phyloP scores from a whole-genome alignment of 2,113 vertebrate species.

The Orycteropus afer region DNA sequence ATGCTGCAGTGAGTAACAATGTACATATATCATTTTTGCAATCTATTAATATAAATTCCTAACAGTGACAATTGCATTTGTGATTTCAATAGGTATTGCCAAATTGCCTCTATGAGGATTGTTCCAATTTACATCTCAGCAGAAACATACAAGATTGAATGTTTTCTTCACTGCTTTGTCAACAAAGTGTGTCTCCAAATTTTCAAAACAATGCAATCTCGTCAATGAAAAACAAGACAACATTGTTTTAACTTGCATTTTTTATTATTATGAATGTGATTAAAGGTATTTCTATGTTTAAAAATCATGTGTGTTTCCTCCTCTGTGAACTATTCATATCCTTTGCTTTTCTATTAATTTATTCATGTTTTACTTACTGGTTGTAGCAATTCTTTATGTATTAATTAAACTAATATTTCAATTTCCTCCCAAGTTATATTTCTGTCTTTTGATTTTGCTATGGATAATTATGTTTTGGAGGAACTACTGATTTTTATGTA shows the following conservation, averaged over 20 bases:
- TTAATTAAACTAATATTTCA: background rate
- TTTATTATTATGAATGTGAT: conserved; percentile 16
- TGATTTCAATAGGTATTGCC: too few relatives aligned
- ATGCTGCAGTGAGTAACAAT: background rate
- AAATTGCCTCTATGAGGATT: background rate
- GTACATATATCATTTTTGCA: background rate
- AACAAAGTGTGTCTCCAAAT: background rate
- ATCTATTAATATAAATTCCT: background rate
- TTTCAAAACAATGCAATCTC: background rate
- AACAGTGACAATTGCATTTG: background rate
- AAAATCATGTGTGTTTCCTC: background rate
- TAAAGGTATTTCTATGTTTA: conserved; percentile 2
- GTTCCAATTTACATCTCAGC: background rate
- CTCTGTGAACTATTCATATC: background rate
- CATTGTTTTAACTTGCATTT: conserved; percentile 32
- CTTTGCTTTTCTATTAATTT: background rate
- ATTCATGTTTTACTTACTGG: background rate
- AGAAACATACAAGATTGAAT: background rate
- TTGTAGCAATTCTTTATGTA: background rate
- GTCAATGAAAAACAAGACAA: background rate
- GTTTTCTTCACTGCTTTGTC: conserved; percentile 7
- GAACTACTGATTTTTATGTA: background rate
- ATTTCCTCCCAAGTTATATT: background rate
- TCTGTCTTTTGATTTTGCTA: conserved; percentile 42
- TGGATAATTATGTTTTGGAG: background rate